These are phyloP conservation scores for Raja brachyura DNA, from an alignment of 2,113 vertebrate genomes.

Conservation along the genomic window DNA sequence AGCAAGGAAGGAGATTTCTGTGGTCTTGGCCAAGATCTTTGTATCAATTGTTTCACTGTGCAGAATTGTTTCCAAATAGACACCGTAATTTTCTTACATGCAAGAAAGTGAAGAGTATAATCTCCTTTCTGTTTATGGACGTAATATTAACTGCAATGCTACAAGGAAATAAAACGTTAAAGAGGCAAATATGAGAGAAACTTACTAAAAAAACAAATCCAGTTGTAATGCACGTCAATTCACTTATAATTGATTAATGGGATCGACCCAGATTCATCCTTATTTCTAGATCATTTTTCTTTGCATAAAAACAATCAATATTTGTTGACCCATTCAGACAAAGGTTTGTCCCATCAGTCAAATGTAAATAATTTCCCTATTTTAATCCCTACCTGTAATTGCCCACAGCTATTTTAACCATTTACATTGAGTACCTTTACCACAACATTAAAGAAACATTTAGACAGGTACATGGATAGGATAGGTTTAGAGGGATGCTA, in stretches of 20 bases:
- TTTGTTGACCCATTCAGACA: not conserved
- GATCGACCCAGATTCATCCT: not conserved
- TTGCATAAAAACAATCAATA: not conserved
- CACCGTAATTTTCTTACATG: not conserved
- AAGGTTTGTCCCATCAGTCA: not conserved
- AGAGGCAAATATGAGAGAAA: not conserved
- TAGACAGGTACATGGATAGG: too few species aligned
- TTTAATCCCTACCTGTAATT: not conserved
- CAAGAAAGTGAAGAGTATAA: not conserved
- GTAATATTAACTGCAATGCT: not conserved
- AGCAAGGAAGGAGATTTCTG: too few species aligned
- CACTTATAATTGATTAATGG: not conserved
- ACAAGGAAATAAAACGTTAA: not conserved
- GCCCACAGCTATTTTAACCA: not conserved
- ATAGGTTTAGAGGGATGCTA: too few species aligned
- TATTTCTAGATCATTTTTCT: not conserved
- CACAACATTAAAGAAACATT: too few species aligned
- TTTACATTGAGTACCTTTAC: too few species aligned
- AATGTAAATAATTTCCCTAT: not conserved
- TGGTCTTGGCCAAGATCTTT: too few species aligned
- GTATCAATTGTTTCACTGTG: not conserved
- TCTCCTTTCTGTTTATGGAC: not conserved
- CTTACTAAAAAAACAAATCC: not conserved
- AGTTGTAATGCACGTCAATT: not conserved
- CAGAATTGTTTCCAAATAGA: not conserved